Base-by-base conservation (phyloP, 2,888 invertebrate species). In the Cerastoderma edule region DNA sequence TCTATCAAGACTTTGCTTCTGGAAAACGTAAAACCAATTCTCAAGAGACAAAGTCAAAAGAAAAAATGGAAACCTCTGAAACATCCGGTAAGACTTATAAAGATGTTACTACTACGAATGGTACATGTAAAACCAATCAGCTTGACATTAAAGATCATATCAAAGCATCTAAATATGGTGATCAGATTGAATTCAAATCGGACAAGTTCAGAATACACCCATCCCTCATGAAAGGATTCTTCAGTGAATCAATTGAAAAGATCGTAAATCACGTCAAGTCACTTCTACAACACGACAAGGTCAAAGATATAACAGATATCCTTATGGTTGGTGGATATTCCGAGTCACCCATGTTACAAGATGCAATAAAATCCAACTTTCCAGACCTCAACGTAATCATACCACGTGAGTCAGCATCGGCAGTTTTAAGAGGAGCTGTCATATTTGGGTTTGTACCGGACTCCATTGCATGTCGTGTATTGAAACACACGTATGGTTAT, bases 311-410 rank as follows among this genome's bases (percentile, higher is more conserved):
- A 1, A 56, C 32, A 16, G 56, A 65, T 2, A 65, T 72, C 22
- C 46, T 72, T 65, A 72, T 72, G 72, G 72, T 72, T 35, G 72
- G 72, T 66, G 72, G 72, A 16, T 72, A 56, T 22, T 66, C 56
- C 1, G 72, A 72, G 10, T 72, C 72, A 8, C 57, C 72, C 4
- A 57, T 72, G 72, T 44, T 72, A 30, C 65, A 72, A 32, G 10
- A 72, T 22, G 66, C 72, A 27, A 24, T 72, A 22, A 72, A 46
- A 48, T 16, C 24, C 10, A 33, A 8, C 13, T 66, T 72, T 24
- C 46, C 65, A 8, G 28, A 54, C 3, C 46, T 30, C 33, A 30
- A 60, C 24, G 24, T 67, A 27, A 44, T 72, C 13, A 50, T 57
- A 28, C 72, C 72, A 32, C n/a, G 24, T 30, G 66, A 65, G 24